Evolutionary conservation across 1,140 invertebrate species (phyloP).

Genomic region (Trypoxylus dichotomus): DNA sequence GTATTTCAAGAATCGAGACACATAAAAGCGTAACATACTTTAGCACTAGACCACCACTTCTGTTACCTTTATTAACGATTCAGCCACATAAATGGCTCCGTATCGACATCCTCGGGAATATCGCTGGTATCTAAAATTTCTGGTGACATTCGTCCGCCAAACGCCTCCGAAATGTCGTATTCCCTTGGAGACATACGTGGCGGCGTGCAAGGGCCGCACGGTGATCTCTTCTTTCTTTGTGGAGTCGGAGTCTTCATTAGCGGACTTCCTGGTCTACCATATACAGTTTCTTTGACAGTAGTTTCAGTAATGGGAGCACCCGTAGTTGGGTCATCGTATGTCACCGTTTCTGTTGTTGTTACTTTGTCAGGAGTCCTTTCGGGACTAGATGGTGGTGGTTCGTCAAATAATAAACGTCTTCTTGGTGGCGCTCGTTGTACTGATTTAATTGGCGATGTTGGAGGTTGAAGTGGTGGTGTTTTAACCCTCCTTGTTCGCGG

Average conservation of each 20-base stretch:
- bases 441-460: background rate
- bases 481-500: background rate
- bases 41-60: background rate
- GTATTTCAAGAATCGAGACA: slow-evolving; percentile 3
- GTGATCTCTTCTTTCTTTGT: background rate
- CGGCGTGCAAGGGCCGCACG: background rate
- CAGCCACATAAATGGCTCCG: background rate
- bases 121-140: slow-evolving; percentile 10
- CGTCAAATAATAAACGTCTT: slow-evolving; percentile 12
- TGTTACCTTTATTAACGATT: background rate
- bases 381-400: background rate
- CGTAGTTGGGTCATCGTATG: background rate
- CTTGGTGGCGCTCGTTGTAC: background rate
- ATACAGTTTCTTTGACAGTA: background rate
- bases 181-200: background rate
- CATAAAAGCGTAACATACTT: background rate
- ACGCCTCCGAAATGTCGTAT: slow-evolving; percentile 11
- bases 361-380: background rate
- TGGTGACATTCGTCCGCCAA: background rate
- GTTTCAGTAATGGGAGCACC: slow-evolving; percentile 4
- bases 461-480: background rate
- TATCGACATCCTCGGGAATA: slow-evolving; percentile 18
- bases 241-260: background rate
- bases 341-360: slow-evolving; percentile 27
- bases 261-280: background rate